A percentile compares a stretch with the other conserved stretches of the same genome.
These are phyloP conservation scores for Euclidia mi DNA, from an alignment of 2,888 invertebrate species.

Conservation along the genomic window DNA sequence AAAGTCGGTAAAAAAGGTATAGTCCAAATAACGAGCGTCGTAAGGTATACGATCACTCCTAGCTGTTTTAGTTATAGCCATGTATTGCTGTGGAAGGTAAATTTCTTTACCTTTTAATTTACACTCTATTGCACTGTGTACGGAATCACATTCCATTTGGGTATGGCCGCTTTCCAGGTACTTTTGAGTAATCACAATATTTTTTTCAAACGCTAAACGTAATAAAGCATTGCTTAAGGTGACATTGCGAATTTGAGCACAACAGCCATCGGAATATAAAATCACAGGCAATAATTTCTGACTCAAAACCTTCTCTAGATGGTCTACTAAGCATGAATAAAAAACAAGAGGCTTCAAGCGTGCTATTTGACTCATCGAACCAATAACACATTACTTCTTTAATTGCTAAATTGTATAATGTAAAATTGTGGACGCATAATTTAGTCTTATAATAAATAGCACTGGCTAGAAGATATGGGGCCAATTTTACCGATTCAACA, in stretches of 20 bases:
- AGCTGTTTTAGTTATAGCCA: slow-evolving; percentile 36
- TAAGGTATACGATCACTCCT: slow-evolving; percentile 27
- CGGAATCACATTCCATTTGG: slow-evolving; percentile 38
- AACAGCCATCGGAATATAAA: slow-evolving; percentile 48
- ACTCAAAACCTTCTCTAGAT: slow-evolving; percentile 30
- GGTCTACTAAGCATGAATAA: slow-evolving; percentile 33
- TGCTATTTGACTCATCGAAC: slow-evolving; percentile 44
- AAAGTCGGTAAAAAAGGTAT: slow-evolving; percentile 42
- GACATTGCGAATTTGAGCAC: slow-evolving; percentile 46
- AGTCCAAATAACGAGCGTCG: slow-evolving; percentile 25
- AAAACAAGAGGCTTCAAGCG: slow-evolving; percentile 41
- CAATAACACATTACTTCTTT: slow-evolving; percentile 39
- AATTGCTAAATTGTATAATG: slow-evolving; percentile 11
- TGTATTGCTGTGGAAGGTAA: slow-evolving; percentile 39
- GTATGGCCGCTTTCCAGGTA: slow-evolving; percentile 36
- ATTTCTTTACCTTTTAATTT: slow-evolving; percentile 41
- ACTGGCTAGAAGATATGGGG: slow-evolving; percentile 49
- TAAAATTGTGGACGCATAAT: slow-evolving; percentile 54
- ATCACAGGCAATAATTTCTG: slow-evolving; percentile 44
- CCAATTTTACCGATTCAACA: slow-evolving; percentile 52
- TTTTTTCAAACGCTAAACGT: slow-evolving; percentile 44
- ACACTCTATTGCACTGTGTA: slow-evolving; percentile 30
- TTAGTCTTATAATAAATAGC: slow-evolving; percentile 57
- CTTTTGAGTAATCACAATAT: slow-evolving; percentile 34
- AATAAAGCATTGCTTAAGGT: slow-evolving; percentile 44